Conservation (phyloP, 2,797 vertebrate species). For the Sebastolobus altivelis region DNA sequence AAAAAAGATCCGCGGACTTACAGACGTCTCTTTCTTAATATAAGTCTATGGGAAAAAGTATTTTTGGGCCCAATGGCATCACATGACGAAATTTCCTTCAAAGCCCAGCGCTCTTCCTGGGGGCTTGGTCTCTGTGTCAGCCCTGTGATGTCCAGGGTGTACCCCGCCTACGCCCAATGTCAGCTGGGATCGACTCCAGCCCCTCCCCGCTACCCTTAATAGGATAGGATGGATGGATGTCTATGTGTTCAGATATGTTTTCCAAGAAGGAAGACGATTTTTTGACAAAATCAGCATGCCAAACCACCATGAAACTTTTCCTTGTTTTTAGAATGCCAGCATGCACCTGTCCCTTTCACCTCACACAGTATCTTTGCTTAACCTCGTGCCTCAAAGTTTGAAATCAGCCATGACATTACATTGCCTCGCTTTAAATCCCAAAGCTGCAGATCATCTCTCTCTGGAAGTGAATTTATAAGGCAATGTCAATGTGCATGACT, state of each 20-base stretch:
- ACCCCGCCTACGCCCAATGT: no score
- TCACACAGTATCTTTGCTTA: neutral
- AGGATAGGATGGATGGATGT: no score
- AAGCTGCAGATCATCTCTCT: constrained; percentile 14
- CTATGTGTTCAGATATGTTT: neutral
- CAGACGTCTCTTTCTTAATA: no score
- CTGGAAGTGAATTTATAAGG: constrained; percentile 6
- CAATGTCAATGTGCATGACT: neutral
- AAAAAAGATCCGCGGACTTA: no score
- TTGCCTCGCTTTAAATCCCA: neutral
- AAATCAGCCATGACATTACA: neutral
- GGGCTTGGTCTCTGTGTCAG: no score
- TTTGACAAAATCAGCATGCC: neutral
- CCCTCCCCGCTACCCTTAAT: no score
- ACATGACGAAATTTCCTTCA: neutral
- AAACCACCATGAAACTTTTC: neutral
- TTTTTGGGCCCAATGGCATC: neutral
- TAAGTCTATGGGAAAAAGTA: neutral
- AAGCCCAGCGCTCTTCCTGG: no score
- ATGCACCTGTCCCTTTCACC: neutral
- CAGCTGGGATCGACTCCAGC: no score
- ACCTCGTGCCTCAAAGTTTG: neutral
- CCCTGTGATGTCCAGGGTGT: no score
- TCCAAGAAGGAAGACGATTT: neutral
- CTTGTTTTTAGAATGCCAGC: neutral